Conservation (phyloP, 2,888 invertebrate genomes). For the Pollenia amentaria region DNA sequence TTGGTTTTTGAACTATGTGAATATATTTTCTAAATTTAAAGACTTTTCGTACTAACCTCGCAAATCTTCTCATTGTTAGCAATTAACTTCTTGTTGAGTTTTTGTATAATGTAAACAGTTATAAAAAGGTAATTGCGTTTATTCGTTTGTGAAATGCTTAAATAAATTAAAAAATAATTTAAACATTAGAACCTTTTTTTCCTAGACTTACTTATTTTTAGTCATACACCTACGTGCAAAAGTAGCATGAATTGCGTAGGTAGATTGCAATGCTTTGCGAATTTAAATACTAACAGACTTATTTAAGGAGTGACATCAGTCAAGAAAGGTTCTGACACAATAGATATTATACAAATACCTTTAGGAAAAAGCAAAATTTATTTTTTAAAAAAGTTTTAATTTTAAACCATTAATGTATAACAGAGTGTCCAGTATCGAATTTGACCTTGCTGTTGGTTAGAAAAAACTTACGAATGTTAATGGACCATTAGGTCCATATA, state of each 20-base stretch:
- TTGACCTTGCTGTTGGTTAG: too few species aligned
- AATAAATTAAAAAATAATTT: slow-evolving; percentile 52
- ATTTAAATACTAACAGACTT: neutral
- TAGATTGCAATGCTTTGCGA: slow-evolving; percentile 12
- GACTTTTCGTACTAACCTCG: too few species aligned
- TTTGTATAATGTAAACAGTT: neutral
- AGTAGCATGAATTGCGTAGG: slow-evolving; percentile 12
- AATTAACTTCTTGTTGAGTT: neutral
- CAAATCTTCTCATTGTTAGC: neutral
- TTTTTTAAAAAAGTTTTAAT: too few species aligned
- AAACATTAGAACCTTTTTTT: slow-evolving; percentile 28
- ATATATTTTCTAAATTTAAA: too few species aligned
- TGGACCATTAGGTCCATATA: too few species aligned
- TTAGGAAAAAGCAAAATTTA: too few species aligned
- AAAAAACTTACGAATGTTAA: too few species aligned
- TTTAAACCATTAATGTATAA: too few species aligned
- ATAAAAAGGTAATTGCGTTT: slow-evolving; percentile 34
- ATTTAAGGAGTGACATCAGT: neutral
- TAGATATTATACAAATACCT: too few species aligned
- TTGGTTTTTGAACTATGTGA: too few species aligned
- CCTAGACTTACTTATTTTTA: slow-evolving; percentile 17
- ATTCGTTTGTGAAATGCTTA: slow-evolving; percentile 56
- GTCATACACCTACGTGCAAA: slow-evolving; percentile 25
- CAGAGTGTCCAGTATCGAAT: too few species aligned
- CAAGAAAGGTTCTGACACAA: neutral